phyloP scores from a whole-genome alignment of 2,797 vertebrate species.

The Florisuga fusca region DNA sequence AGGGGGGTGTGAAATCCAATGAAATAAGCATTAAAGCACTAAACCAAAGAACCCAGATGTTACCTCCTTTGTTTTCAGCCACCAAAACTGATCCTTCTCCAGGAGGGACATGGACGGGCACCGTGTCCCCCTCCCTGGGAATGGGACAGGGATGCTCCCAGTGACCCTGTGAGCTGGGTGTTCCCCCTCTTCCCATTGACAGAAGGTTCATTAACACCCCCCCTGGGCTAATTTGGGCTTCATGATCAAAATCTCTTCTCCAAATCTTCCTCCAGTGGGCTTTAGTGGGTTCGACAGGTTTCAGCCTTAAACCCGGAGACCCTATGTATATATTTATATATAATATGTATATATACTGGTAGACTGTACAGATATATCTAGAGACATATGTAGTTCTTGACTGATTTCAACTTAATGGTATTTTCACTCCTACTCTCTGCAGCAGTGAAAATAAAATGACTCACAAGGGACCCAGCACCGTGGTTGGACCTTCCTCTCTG shows the following conservation, averaged over 20 bases:
- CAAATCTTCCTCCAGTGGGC: not conserved
- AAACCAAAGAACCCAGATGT: not conserved
- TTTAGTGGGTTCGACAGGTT: slow-evolving; percentile 17
- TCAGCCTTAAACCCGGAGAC: slow-evolving; percentile 17
- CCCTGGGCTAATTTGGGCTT: not conserved
- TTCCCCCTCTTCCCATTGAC: not conserved
- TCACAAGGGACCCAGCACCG: not conserved
- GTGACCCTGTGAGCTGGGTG: not conserved
- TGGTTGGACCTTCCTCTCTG: not conserved
- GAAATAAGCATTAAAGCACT: not conserved
- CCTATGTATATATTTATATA: slow-evolving; percentile 64
- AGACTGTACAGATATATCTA: slow-evolving; percentile 56
- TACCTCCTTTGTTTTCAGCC: not conserved
- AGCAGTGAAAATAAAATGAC: slow-evolving; percentile 62
- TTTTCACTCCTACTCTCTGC: slow-evolving; percentile 31
- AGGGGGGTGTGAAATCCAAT: not conserved
- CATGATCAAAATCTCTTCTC: not conserved
- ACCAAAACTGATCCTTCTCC: not conserved
- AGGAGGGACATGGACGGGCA: not conserved
- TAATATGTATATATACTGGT: slow-evolving; percentile 63
- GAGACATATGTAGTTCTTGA: slow-evolving; percentile 1
- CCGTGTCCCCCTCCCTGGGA: not conserved
- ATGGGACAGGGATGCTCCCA: not conserved
- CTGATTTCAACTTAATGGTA: not conserved
- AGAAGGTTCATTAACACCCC: not conserved